phyloP scores from a whole-genome alignment of 2,888 invertebrate species.

The Lasioglossum oenotherae region DNA sequence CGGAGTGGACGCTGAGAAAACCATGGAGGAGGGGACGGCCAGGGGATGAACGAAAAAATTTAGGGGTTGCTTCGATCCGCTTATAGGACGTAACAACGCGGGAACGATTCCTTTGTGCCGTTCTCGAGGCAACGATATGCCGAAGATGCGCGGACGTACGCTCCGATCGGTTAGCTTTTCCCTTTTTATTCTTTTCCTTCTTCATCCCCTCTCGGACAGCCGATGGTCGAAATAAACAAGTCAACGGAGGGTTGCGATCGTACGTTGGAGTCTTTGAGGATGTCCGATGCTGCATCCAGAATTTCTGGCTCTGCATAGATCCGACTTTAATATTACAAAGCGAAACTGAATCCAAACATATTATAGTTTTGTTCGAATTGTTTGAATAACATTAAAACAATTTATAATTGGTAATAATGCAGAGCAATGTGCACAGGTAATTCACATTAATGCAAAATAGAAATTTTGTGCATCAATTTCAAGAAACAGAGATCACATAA shows the following conservation, averaged over 20 bases:
- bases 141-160: constrained; percentile 34
- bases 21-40: neutral
- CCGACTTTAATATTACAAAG: neutral
- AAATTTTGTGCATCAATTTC: too few species aligned
- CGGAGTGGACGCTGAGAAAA: constrained; percentile 19
- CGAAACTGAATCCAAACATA: neutral
- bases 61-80: constrained; percentile 69
- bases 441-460: too few species aligned
- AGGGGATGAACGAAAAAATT: constrained; percentile 51
- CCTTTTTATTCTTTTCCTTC: neutral
- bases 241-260: neutral
- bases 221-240: neutral
- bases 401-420: too few species aligned
- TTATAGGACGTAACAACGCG: constrained; percentile 61
- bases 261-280: neutral
- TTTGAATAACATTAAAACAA: too few species aligned
- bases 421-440: too few species aligned
- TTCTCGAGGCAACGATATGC: constrained; percentile 36
- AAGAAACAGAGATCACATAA: too few species aligned
- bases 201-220: too few species aligned
- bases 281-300: neutral
- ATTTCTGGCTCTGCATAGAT: neutral
- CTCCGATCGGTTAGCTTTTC: constrained; percentile 23
- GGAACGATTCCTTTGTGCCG: constrained; percentile 59
- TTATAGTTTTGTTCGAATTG: neutral